Evolutionary conservation across 2,113 vertebrate species (phyloP).

Genomic region (Daboia siamensis): DNA sequence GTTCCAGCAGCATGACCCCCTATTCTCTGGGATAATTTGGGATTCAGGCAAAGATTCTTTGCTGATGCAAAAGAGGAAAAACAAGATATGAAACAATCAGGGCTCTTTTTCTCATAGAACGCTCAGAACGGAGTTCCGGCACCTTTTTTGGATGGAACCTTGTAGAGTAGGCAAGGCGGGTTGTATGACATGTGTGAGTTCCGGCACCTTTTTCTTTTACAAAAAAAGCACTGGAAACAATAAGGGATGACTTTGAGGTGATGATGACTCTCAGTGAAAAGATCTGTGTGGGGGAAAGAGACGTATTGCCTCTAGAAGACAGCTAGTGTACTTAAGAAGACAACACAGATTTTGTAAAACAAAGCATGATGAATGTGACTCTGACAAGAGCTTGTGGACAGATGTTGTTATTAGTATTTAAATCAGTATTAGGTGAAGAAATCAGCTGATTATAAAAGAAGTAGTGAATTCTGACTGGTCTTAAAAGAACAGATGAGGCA

Average conservation of each 20-base stretch:
- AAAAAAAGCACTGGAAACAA: too few species aligned
- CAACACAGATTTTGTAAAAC: background rate
- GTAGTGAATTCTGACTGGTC: background rate
- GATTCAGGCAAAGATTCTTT: background rate
- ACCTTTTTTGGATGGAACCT: too few species aligned
- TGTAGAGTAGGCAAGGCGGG: too few species aligned
- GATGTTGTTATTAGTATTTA: background rate
- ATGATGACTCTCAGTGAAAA: background rate
- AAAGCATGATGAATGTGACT: background rate
- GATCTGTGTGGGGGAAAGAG: background rate
- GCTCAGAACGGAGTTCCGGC: too few species aligned
- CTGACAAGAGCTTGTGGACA: background rate
- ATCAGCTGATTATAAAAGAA: background rate
- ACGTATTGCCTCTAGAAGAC: background rate
- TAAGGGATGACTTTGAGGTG: background rate
- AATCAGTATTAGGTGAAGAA: background rate
- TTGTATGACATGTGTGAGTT: too few species aligned
- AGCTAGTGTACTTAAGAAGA: background rate
- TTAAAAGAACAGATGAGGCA: background rate
- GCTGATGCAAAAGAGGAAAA: background rate
- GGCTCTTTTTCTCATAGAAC: too few species aligned
- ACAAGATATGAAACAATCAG: background rate
- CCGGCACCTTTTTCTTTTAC: too few species aligned
- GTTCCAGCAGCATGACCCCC: background rate
- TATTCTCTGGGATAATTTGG: background rate